Conservation (phyloP, 2,888 invertebrate genomes). For the Drosophila siamana region DNA sequence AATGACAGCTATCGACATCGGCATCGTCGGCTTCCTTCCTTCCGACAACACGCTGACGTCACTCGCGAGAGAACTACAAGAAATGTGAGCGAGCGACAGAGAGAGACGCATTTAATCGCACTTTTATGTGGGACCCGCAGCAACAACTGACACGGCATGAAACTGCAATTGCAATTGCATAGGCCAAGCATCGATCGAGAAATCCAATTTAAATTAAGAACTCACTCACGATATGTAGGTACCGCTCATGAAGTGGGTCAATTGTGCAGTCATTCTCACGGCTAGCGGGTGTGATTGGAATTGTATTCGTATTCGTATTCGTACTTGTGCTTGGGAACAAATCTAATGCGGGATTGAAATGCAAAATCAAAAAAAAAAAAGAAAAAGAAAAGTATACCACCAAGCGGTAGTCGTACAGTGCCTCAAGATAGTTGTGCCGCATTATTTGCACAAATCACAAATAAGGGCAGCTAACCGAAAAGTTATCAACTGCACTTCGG, state of each 20-base stretch:
- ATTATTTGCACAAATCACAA: not conserved
- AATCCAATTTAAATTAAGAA: slow-evolving; percentile 80
- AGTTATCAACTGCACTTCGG: slow-evolving; percentile 11
- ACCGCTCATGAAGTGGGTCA: slow-evolving; percentile 39
- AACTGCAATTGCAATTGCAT: slow-evolving; percentile 59
- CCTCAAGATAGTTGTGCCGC: not conserved
- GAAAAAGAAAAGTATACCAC: slow-evolving; percentile 29
- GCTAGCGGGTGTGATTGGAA: slow-evolving; percentile 28
- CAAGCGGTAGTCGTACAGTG: slow-evolving; percentile 1
- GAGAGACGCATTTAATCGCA: slow-evolving; percentile 37
- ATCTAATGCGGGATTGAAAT: slow-evolving; percentile 45
- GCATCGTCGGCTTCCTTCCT: slow-evolving; percentile 33
- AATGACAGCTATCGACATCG: slow-evolving; percentile 61
- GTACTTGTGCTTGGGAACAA: slow-evolving; percentile 16
- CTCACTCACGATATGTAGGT: slow-evolving; percentile 46
- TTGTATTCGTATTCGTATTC: not conserved
- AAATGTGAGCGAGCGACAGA: slow-evolving; percentile 4
- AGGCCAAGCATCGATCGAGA: slow-evolving; percentile 59
- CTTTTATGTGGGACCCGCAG: slow-evolving; percentile 76
- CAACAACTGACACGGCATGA: slow-evolving; percentile 47
- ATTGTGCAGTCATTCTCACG: slow-evolving; percentile 56
- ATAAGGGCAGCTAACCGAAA: slow-evolving; percentile 27
- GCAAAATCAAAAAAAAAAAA: too few species aligned
- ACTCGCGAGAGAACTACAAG: slow-evolving; percentile 3
- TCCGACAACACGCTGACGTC: slow-evolving; percentile 38